These are phyloP conservation scores for Phrynocephalus versicolor DNA, from an alignment of 2,113 vertebrate genomes.

Conservation along the genomic window DNA sequence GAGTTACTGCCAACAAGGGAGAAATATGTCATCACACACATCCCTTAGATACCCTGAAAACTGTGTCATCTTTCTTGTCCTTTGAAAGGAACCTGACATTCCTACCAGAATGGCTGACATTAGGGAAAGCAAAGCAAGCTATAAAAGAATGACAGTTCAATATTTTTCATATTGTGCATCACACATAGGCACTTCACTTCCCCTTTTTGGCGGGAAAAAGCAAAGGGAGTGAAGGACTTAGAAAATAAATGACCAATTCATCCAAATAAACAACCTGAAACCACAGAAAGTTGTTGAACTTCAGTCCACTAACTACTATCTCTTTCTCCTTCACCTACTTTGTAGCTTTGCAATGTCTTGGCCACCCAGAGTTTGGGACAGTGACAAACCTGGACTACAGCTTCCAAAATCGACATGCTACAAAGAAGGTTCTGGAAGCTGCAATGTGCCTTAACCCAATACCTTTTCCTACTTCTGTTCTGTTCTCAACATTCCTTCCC, in stretches of 20 bases:
- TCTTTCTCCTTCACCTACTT: not conserved
- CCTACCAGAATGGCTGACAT: constrained; percentile 58
- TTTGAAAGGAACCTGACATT: constrained; percentile 48
- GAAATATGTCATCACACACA: not conserved
- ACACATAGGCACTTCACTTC: constrained; percentile 50
- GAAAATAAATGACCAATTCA: not conserved
- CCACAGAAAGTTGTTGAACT: not conserved
- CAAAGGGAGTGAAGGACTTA: not conserved
- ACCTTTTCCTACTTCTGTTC: too few species aligned
- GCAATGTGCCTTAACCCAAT: too few species aligned
- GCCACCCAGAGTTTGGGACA: not conserved
- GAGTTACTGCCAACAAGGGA: not conserved
- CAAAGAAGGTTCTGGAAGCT: too few species aligned
- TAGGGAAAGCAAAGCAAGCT: constrained; percentile 63
- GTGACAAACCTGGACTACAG: too few species aligned
- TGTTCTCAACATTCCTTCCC: too few species aligned
- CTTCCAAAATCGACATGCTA: too few species aligned
- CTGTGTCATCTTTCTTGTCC: not conserved
- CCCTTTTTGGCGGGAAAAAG: not conserved
- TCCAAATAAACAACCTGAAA: not conserved
- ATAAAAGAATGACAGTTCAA: constrained; percentile 62
- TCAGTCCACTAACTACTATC: not conserved
- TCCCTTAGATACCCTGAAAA: not conserved
- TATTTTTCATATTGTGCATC: constrained; percentile 54
- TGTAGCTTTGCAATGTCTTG: not conserved